Evolutionary conservation across 1,140 invertebrate genomes (phyloP), one percentile per base, ranked within the genome.

Genomic region (Calosoma granatense): DNA sequence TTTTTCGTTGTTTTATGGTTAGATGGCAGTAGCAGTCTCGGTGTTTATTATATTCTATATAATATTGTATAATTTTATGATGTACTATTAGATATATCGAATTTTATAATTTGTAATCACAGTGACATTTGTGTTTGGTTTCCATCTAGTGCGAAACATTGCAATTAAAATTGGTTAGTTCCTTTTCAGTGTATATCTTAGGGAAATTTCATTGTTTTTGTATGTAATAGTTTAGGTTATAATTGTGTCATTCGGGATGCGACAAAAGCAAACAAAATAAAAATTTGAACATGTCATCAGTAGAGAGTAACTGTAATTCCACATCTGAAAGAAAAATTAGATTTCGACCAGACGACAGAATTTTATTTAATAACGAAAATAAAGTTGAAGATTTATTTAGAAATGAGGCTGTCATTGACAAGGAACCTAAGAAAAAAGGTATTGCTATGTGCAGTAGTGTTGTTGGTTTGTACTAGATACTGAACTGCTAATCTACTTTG

Each of bases 321-420:
- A 47, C 41, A 17, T 12, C 41, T 9, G 41, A 47, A 47, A 9
- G 41, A 47, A 73, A 72, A 62, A 62, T 75, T 43, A 56, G 72
- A 58, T 75, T 75, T 65, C 64, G 63, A 56, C 59, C 68, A 20
- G 62, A 68, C 41, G 41, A 67, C 14, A 72, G 68, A 61, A 64
- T 70, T 19, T 60, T 70, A 54, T 71, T 64, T 61, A 59, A 54
- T 22, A 63, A 65, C 51, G 70, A 72, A 39, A 69, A 58, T 53
- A 70, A 70, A 61, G 64, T 73, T 3, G 73, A 75, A 60, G 72
- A 73, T 53, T 59, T 70, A 26, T 59, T 64, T 43, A 60, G 64
- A 53, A 62, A 66, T 58, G 58, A 26, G 21, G 39, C 58, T 43
- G 56, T 11, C 20, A 59, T 60, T 58, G 65, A 70, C 51, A 54